Evolutionary conservation across 2,113 vertebrate genomes (phyloP), one percentile per base, ranked within the genome.

Genomic region (Channa argus): DNA sequence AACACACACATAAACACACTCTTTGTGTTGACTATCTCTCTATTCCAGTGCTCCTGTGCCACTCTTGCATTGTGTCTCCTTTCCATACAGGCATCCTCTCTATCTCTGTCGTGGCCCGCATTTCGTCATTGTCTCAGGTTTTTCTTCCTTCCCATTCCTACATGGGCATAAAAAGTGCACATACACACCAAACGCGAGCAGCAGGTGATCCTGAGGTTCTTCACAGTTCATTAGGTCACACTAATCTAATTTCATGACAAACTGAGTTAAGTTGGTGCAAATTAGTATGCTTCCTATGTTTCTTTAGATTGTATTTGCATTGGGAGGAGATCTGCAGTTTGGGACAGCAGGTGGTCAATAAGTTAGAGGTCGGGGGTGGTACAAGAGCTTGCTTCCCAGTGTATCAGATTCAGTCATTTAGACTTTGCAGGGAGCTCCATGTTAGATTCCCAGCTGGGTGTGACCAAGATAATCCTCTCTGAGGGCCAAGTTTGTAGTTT

Each of bases 191-290:
- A 61, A 52, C 60, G 0, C 53, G 8, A 70, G 65, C 66, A 38
- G 63, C 77, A 63, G 79, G 80, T 72, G 81, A 80, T 79, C 70
- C 54, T 11, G 24, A 38, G 70, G 67, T 39, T 59, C n/a, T 74
- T 33, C 54, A 51, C 52, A 72, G 83, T 75, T 87, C 81, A 84
- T 82, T 78, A 82, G 87, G 89, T 86, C 86, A 74, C 45, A 8
- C 72, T 90, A 91, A 91, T 90, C 82, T 86, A 89, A 92, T 92
- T 89, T 69, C 58, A 75, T 80, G 71, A 89, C 80, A 86, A 79
- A 41, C 24, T 64, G 65, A 83, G 64, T 80, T 77, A 76, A 85
- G 76, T 80, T 86, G 86, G 71, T 86, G 80, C 84, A 82, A 87
- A 92, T 89, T 71, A 86, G 80, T 47, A 45, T 33, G 50, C 77